Conservation (phyloP, 1,140 invertebrate genomes). For the Choristoneura fumiferana region DNA sequence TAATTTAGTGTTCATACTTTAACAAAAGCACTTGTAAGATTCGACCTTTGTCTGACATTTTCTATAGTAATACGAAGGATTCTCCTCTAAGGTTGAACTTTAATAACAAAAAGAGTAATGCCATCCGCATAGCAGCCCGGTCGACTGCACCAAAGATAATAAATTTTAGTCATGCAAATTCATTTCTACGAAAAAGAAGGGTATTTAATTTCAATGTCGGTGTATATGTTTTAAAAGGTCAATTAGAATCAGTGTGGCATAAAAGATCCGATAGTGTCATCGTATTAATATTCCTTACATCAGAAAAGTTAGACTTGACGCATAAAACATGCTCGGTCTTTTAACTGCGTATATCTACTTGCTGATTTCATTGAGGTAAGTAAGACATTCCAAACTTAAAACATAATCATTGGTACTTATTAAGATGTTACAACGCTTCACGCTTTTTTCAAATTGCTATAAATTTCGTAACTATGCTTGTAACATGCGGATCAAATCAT, state of each 20-base stretch:
- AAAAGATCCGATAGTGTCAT: too few species aligned
- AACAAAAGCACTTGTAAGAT: slow-evolving; percentile 36
- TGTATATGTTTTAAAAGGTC: too few species aligned
- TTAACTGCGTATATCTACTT: too few species aligned
- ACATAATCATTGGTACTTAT: too few species aligned
- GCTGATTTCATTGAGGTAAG: too few species aligned
- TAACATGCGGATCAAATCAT: slow-evolving; percentile 1
- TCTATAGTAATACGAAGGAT: slow-evolving; percentile 43
- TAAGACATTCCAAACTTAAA: too few species aligned
- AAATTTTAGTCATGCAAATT: slow-evolving; percentile 8
- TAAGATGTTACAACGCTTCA: slow-evolving; percentile 9
- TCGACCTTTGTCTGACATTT: slow-evolving; percentile 63
- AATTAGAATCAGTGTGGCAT: too few species aligned
- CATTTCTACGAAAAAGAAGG: slow-evolving; percentile 1
- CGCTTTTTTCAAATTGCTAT: not conserved
- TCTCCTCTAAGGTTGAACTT: slow-evolving; percentile 54
- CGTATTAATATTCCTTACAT: too few species aligned
- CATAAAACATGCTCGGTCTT: too few species aligned
- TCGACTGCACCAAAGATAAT: slow-evolving; percentile 21
- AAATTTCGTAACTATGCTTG: slow-evolving; percentile 3
- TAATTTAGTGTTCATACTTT: slow-evolving; percentile 27
- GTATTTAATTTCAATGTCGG: too few species aligned
- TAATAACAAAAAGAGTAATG: slow-evolving; percentile 44
- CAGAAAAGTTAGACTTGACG: too few species aligned
- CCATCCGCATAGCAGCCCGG: slow-evolving; percentile 51